Evolutionary conservation across 2,113 vertebrate species (phyloP), one percentile per base, ranked within the genome.

Genomic region (Antennarius striatus): DNA sequence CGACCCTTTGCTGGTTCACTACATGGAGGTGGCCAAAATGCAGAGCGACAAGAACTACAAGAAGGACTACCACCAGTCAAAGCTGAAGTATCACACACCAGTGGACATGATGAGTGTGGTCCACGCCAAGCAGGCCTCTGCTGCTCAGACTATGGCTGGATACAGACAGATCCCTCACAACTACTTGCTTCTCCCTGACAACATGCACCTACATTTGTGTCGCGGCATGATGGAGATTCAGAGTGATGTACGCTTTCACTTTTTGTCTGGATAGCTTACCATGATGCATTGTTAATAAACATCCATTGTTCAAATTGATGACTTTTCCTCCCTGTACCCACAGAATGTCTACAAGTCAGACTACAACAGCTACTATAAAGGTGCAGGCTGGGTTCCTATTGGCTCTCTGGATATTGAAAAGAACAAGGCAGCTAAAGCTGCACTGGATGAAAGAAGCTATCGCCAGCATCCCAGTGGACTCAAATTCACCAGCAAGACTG

Each of bases 11-110:
- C 92, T 98, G 75, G 96, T 98, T 50, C 96, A 98, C 81, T 98
- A 94, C 30, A 96, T 97, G 95, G 39, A 93, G 0, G 91, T 98
- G 73, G 96, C 95, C 0, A 98, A 94, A 71, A 32, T 96, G 83
- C 96, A 98, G 83, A 98, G 96, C 0, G 95, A 97, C 0, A 95
- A 82, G 62, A 95, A 96, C 90, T 98, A 98, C 80, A 98, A 91
- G 89, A 95, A 97, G 68, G 94, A 96, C 89, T 98, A 98, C 15
- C 93, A 98, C 81, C 94, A 95, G 68, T 61, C 77, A 59, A 98
- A 98, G 85, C 94, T 96, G 61, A 95, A 94, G 84, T 98, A 94
- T 32, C 95, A 96, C 61, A 61, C 93, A 1, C 95, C 97, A 11
- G 90, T 94, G 47, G 95, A 98, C 81, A 98, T 95, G 95, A 17